Evolutionary conservation across 2,113 vertebrate genomes (phyloP), one percentile per base, ranked within the genome.

Genomic region (Loxodonta africana): DNA sequence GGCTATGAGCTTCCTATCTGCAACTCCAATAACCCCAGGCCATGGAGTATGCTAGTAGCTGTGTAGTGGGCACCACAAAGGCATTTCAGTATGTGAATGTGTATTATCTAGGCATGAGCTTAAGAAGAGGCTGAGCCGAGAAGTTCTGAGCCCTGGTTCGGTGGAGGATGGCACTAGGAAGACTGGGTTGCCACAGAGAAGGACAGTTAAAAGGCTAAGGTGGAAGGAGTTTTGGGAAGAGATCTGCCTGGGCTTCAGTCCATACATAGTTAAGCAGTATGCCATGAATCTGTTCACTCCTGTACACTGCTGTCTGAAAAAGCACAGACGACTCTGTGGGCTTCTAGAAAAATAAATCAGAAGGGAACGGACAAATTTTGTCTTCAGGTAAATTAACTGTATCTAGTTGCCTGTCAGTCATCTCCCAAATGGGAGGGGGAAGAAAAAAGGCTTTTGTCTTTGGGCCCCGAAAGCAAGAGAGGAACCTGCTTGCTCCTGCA

Each of bases 261-360:
- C 41, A 37, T 2, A 87, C 33, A 23, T 1, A 87, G 65, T n/a
- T 74, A 73, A 81, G 41, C 89, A 90, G 4, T 6, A 7, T 93
- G 60, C 37, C 60, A 63, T 21, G 17, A 80, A 81, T 81, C 76
- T 87, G 33, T 95, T 94, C 63, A 53, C 69, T 95, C 37, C 25
- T 83, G 41, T 26, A 91, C 44, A 83, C n/a, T 90, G 51, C n/a
- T 90, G 25, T 78, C 86, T 95, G 83, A 30, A 62, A 88, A 77
- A 69, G 21, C 63, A 94, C 65, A 80, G 6, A 62, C 53, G 67
- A 87, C 46, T 48, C 62, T 62, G 30, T n/a, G 37, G 44, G 28
- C 60, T 48, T 87, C 67, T 48, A 91, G 71, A 92, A 88, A 97
- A 97, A 87, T 30, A 90, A 67, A 8, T 28, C 3, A 83, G 12